These are phyloP conservation scores for Drosophila paramelanica DNA, from an alignment of 2,888 invertebrate genomes.

Conservation along the genomic window DNA sequence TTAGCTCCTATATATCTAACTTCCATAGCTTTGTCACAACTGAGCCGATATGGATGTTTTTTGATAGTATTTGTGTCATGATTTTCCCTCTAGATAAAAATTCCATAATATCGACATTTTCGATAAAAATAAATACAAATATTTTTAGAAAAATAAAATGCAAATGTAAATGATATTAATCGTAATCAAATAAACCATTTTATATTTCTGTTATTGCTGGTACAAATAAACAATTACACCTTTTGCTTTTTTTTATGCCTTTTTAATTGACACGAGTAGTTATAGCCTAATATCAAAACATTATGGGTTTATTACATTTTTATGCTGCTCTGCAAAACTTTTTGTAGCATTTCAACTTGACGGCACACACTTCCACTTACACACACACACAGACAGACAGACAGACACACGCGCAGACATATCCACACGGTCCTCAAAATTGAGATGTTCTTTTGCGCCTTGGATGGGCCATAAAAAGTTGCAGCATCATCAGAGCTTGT, in stretches of 20 bases:
- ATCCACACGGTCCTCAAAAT: conserved; percentile 35
- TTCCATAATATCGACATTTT: too few species aligned
- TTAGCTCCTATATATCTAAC: too few species aligned
- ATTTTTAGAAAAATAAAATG: too few species aligned
- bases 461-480: conserved; percentile 60
- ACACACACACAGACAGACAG: conserved; percentile 3
- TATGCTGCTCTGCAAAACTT: conserved; percentile 35
- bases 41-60: too few species aligned
- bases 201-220: too few species aligned
- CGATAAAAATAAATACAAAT: too few species aligned
- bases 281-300: conserved; percentile 34
- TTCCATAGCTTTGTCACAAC: too few species aligned
- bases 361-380: neutral
- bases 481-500: conserved; percentile 66
- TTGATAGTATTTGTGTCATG: too few species aligned
- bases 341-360: conserved; percentile 20
- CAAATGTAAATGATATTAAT: too few species aligned
- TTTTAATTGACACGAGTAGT: conserved; percentile 29
- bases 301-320: conserved; percentile 27
- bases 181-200: too few species aligned
- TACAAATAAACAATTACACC: neutral
- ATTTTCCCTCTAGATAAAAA: too few species aligned
- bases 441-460: conserved; percentile 59
- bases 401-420: conserved; percentile 2
- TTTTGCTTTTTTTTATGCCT: conserved; percentile 7